phyloP scores from a whole-genome alignment of 30 jellyfish, hydroid and myxozoan species.

The Hydra vulgaris region DNA sequence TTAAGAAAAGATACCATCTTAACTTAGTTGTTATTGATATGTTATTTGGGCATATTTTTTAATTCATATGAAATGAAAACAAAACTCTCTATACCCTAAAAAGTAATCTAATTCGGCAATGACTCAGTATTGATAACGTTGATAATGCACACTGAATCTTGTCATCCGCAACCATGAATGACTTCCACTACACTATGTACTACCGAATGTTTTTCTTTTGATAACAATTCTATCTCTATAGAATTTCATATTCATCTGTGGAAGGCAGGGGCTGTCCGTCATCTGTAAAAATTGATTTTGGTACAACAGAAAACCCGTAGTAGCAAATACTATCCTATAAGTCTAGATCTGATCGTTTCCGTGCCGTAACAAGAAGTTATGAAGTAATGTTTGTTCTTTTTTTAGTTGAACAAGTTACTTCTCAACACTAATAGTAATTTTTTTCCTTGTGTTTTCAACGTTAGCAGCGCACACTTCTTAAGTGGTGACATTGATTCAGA shows the following conservation, averaged over 20 bases:
- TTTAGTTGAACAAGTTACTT: constrained; percentile 1
- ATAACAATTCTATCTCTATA: neutral
- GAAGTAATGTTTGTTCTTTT: neutral
- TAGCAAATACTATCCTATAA: neutral
- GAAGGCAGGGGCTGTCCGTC: neutral
- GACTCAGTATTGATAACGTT: too few relatives aligned
- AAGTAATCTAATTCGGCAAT: too few relatives aligned
- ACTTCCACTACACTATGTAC: too few relatives aligned
- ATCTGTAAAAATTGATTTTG: neutral
- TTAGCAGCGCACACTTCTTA: neutral
- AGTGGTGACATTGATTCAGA: constrained; percentile 5
- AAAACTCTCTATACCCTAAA: too few relatives aligned
- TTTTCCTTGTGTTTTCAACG: neutral
- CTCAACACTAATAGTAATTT: too few relatives aligned
- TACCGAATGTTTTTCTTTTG: too few relatives aligned
- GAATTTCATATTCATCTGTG: neutral
- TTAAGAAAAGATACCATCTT: too few relatives aligned
- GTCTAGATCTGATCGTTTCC: constrained; percentile 1
- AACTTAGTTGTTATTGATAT: too few relatives aligned
- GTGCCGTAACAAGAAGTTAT: neutral
- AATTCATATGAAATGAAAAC: too few relatives aligned
- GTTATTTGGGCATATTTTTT: too few relatives aligned
- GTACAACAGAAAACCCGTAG: constrained; percentile 5
- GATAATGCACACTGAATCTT: too few relatives aligned
- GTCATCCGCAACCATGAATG: too few relatives aligned